Evolutionary conservation across 2,888 invertebrate genomes (phyloP).

Genomic region (Sarcophaga rosellei): DNA sequence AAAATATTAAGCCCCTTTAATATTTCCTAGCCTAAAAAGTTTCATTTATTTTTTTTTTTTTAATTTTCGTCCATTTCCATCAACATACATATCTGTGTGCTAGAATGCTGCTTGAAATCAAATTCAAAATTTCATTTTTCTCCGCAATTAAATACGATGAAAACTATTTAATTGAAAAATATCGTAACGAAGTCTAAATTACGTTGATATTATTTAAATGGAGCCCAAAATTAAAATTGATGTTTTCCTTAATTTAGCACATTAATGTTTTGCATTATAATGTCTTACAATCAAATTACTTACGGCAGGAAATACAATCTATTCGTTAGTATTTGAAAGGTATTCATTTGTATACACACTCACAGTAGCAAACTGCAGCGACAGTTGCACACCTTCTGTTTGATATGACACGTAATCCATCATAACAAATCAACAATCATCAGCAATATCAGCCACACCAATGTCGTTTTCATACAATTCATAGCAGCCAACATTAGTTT

Average conservation of each 20-base stretch:
- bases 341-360: too few species aligned
- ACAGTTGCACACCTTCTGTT: slow-evolving; percentile 25
- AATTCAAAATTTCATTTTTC: slow-evolving; percentile 1
- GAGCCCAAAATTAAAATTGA: slow-evolving; percentile 29
- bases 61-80: too few species aligned
- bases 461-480: slow-evolving; percentile 33
- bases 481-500: slow-evolving; percentile 33
- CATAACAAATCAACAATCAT: slow-evolving; percentile 57
- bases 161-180: slow-evolving; percentile 24
- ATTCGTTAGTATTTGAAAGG: too few species aligned
- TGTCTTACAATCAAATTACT: neutral
- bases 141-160: neutral
- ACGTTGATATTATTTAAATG: slow-evolving; percentile 10
- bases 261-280: slow-evolving; percentile 27
- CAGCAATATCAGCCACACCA: neutral
- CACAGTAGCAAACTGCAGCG: neutral
- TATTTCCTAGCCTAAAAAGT: too few species aligned
- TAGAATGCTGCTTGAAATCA: neutral
- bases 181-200: slow-evolving; percentile 3
- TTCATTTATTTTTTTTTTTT: too few species aligned
- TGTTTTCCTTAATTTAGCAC: slow-evolving; percentile 48
- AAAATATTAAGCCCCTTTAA: too few species aligned
- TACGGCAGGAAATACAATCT: neutral
- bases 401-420: slow-evolving; percentile 44
- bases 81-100: too few species aligned